Evolutionary conservation across 2,797 vertebrate genomes (phyloP).

Genomic region (Megaceryle alcyon): DNA sequence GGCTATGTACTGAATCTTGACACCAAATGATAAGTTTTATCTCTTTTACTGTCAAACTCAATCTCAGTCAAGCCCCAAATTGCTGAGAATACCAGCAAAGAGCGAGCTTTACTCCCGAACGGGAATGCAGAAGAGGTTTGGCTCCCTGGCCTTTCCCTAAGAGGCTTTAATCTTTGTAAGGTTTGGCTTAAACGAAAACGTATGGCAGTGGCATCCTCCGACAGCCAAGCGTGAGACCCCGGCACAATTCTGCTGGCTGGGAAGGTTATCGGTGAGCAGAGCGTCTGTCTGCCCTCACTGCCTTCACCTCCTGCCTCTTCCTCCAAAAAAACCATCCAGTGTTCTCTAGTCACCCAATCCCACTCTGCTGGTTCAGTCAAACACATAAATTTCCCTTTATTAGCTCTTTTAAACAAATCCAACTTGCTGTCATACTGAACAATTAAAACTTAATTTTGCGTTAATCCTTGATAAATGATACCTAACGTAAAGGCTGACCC

Average conservation of each 20-base stretch:
- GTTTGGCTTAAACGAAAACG: conserved; percentile 45
- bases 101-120: conserved; percentile 21
- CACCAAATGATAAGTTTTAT: conserved; percentile 77
- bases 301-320: conserved; percentile 53
- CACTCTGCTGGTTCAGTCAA: neutral
- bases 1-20: conserved; percentile 68
- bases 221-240: neutral
- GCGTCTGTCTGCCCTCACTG: conserved; percentile 26
- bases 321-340: neutral
- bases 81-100: conserved; percentile 64
- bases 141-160: conserved; percentile 1
- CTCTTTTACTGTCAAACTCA: conserved; percentile 78
- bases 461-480: conserved; percentile 60
- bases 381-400: conserved; percentile 67
- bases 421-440: conserved; percentile 53
- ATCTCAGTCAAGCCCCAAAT: conserved; percentile 73
- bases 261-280: conserved; percentile 17
- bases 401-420: conserved; percentile 63
- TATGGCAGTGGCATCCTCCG: neutral
- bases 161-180: conserved; percentile 60
- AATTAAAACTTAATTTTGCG: conserved; percentile 66
- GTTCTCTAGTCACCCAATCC: conserved; percentile 20
- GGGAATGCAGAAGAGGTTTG: conserved; percentile 14
- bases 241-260: neutral
- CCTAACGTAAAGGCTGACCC: conserved; percentile 19